Percentiles rank a stretch among this genome's conserved stretches.
Evolutionary conservation across 2,888 invertebrate species (phyloP).

Genomic region (Theodoxus fluviatilis): DNA sequence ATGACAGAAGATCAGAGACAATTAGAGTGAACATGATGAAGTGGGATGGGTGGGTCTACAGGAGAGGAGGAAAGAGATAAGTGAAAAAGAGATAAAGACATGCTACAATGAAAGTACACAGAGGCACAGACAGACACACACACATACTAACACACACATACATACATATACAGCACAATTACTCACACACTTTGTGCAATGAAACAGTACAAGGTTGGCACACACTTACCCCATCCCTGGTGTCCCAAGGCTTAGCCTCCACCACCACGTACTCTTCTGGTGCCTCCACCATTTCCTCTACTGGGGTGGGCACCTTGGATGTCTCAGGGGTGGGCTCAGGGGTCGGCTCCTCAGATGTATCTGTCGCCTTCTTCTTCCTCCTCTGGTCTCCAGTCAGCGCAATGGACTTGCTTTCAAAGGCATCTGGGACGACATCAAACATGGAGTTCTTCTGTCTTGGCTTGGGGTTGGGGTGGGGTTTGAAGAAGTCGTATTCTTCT

Average conservation of each 20-base stretch:
- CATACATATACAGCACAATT: too few relatives aligned
- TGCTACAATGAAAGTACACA: too few relatives aligned
- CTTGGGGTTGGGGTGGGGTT: constrained; percentile 39
- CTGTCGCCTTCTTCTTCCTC: constrained; percentile 24
- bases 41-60: too few relatives aligned
- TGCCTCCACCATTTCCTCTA: constrained; percentile 25
- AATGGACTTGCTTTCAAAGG: constrained; percentile 43
- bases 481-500: constrained; percentile 44
- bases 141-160: too few relatives aligned
- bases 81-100: too few relatives aligned
- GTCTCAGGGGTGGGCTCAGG: constrained; percentile 22
- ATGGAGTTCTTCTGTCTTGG: constrained; percentile 42
- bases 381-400: constrained; percentile 34
- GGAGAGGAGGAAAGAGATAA: too few relatives aligned
- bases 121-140: too few relatives aligned
- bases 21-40: too few relatives aligned
- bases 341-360: constrained; percentile 23
- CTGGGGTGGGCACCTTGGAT: constrained; percentile 24
- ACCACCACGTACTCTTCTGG: constrained; percentile 33
- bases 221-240: constrained; percentile 39
- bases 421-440: constrained; percentile 47
- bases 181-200: neutral
- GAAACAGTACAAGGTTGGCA: neutral
- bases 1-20: too few relatives aligned
- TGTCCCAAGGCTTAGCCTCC: constrained; percentile 43